These are phyloP conservation scores for Cyrtonyx montezumae DNA, from an alignment of 2,113 vertebrate species.

Conservation along the genomic window DNA sequence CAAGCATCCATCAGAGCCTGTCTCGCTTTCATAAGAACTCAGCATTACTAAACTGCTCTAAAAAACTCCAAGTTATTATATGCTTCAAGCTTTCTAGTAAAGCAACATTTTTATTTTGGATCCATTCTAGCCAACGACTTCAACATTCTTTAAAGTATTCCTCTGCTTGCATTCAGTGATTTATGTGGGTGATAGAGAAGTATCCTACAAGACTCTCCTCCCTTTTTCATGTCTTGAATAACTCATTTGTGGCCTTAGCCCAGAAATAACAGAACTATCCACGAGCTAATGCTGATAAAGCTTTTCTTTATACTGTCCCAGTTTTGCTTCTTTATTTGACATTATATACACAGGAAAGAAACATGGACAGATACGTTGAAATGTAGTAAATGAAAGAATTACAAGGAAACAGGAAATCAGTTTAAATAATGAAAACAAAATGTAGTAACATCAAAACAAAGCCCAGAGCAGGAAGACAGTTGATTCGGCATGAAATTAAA, in stretches of 20 bases:
- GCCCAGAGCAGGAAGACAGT: not conserved
- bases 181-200: not conserved
- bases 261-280: constrained; percentile 29
- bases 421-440: constrained; percentile 19
- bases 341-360: not conserved
- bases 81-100: not conserved
- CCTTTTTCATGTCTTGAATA: constrained; percentile 9
- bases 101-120: not conserved
- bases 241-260: not conserved
- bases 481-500: not conserved
- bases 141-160: not conserved
- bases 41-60: not conserved
- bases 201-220: not conserved
- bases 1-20: not conserved
- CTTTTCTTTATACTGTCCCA: not conserved
- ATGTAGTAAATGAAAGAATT: constrained; percentile 3
- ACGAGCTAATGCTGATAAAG: constrained; percentile 6
- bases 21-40: not conserved
- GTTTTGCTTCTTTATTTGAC: not conserved
- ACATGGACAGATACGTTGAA: not conserved
- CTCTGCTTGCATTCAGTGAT: not conserved
- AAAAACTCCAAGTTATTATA: not conserved
- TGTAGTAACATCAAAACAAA: not conserved
- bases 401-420: not conserved
- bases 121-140: not conserved